Base-by-base conservation (phyloP, 1,140 invertebrate species). In the Steinernema khuongi region DNA sequence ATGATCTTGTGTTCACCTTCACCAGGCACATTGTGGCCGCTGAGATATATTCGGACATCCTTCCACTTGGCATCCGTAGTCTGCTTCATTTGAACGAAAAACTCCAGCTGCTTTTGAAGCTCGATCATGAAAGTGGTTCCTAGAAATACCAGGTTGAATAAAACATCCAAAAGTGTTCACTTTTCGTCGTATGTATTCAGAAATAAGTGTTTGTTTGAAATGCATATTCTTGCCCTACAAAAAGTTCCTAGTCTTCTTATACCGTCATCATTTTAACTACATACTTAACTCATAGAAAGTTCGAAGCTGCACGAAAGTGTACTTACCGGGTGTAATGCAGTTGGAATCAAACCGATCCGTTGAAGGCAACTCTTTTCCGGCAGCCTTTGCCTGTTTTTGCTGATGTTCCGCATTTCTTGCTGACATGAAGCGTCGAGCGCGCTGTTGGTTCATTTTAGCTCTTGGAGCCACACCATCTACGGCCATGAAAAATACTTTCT, bases 1-100 rank as follows among this genome's bases (percentile, higher is more conserved):
- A 97, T 97, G 79, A 98, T 97, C 88, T 97, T 98, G 83, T 98
- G 95, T 87, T 98, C 94, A 29, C 95, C 95, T 88, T 98, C 94
- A 19, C 95, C 95, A 17, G 95, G 95, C 2, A 92, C 91, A 88
- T 93, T 91, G 85, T 93, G 92, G 19, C 92, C 92, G 70, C 74
- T 78, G 1, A 81, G 67, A 68, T 77, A 76, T 22, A 81, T 73
- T 11, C 68, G 32, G 1, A 73, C 26, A 0, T 76, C 80, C 67
- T 90, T 89, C 94, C 94, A 97, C 1, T 91, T 80, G 69, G 90
- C 89, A 85, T 96, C 89, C 28, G 90, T 91, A 0, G 91, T 91
- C 29, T 97, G 90, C 87, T 97, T 97, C 29, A 90, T 88, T 33
- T 90, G 89, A 19, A 97, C 89, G 89, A 96, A 97, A 87, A 92